Base-by-base conservation (phyloP, 2,113 vertebrate species). In the Vireo altiloquus region DNA sequence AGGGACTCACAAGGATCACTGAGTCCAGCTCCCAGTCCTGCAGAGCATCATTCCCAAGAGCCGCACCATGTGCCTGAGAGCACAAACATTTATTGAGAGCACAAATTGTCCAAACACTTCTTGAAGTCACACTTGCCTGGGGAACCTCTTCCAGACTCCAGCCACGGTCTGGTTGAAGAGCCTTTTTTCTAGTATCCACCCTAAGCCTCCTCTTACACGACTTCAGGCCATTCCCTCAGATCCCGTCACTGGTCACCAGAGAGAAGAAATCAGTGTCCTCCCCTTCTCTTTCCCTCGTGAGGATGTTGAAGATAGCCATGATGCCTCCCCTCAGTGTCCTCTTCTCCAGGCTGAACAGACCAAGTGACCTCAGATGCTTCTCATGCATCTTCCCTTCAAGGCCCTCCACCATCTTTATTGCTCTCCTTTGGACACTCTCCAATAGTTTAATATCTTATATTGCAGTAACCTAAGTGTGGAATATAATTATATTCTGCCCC, bases 271-370 rank as follows among this genome's bases (percentile, higher is more conserved):
- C 70, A 57, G 19, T 18, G 14, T 20, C 35, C 11, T 15, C 14
- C 7, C 4, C 13, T n/a, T 13, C 4, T 57, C 31, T 59, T 59
- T 21, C 31, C 13, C 11, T 50, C 0, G 0, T 25, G 35, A 66
- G 44, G 17, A 44, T 50, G 21, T 4, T 50, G 37, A 31, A 59
- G 37, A 27, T 8, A 15, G 19, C 10, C 8, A 5, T 24, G 42
- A 66, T 8, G 8, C 49, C 10, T 25, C 13, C 6, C 13, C 20
- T 76, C 52, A 66, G 42, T 21, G 16, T 75, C 16, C 60, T 83
- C 15, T 50, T 50, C 20, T 47, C 53, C 53, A 68, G 44, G 12
- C 21, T 68, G 31, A 59, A 25, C 5, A 33, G 53, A 50, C 11
- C 7, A 25, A 31, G 9, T 44, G 25, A 59, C 7, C 17, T 68